Conservation (phyloP, 2,888 invertebrate genomes). For the Antitype chi region DNA sequence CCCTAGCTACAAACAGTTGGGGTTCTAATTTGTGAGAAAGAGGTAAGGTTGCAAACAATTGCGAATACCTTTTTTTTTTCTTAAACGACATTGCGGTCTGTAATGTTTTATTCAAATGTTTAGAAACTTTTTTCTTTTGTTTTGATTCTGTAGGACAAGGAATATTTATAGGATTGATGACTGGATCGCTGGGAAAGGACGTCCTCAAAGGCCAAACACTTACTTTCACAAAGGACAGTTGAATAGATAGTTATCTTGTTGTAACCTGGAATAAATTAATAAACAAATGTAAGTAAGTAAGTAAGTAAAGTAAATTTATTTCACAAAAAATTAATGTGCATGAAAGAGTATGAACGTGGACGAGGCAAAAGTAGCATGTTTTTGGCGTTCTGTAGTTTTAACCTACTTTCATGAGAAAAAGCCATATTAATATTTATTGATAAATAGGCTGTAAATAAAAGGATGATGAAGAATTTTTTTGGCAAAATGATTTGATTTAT, state of each 20-base stretch:
- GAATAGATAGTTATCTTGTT: neutral
- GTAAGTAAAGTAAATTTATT: too few species aligned
- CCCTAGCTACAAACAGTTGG: slow-evolving; percentile 53
- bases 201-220: neutral
- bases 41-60: slow-evolving; percentile 24
- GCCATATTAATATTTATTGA: neutral
- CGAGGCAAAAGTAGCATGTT: neutral
- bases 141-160: slow-evolving; percentile 2
- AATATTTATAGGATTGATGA: slow-evolving; percentile 8
- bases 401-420: neutral
- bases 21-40: slow-evolving; percentile 63
- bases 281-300: neutral
- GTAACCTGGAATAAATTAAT: neutral
- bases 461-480: too few species aligned
- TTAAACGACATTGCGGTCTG: slow-evolving; percentile 1
- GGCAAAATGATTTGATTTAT: too few species aligned
- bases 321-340: too few species aligned
- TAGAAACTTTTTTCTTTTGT: slow-evolving; percentile 23
- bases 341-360: neutral
- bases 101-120: slow-evolving; percentile 38
- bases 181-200: neutral
- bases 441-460: too few species aligned
- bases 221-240: neutral
- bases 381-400: neutral
- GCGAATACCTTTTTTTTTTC: slow-evolving; percentile 32